Evolutionary conservation across 2,113 vertebrate genomes (phyloP).

Genomic region (Motacilla tschutschensis): DNA sequence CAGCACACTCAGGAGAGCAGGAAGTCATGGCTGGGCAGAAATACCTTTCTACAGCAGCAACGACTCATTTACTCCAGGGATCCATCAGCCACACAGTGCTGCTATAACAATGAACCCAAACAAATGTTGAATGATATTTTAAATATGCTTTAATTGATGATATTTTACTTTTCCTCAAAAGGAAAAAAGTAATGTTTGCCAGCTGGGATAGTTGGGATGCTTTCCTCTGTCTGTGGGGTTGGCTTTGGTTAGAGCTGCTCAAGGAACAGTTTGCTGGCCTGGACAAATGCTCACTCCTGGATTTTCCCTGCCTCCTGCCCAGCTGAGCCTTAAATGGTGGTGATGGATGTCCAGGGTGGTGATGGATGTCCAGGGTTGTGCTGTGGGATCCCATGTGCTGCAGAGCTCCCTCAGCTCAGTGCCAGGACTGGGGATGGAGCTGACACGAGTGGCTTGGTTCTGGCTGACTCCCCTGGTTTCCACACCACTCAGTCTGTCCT

Average conservation of each 20-base stretch:
- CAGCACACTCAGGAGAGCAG: not conserved
- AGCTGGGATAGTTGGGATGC: not conserved
- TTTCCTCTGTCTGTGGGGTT: not conserved
- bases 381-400: not conserved
- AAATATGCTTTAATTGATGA: slow-evolving; percentile 20
- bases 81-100: not conserved
- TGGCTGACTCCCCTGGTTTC: not conserved
- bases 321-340: not conserved
- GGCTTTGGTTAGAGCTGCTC: not conserved
- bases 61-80: not conserved
- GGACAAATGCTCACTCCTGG: not conserved
- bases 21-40: not conserved
- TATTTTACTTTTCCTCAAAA: not conserved
- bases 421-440: not conserved
- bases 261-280: not conserved
- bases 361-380: not conserved
- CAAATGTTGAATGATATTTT: not conserved
- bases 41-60: not conserved
- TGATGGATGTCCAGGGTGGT: not conserved
- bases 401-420: not conserved
- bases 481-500: not conserved
- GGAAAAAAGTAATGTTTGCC: not conserved
- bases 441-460: not conserved
- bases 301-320: not conserved
- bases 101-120: slow-evolving; percentile 16